Percentiles rank a stretch among this genome's conserved stretches.
Conservation (phyloP, 2,113 vertebrate genomes). For the Bubo scandiacus region DNA sequence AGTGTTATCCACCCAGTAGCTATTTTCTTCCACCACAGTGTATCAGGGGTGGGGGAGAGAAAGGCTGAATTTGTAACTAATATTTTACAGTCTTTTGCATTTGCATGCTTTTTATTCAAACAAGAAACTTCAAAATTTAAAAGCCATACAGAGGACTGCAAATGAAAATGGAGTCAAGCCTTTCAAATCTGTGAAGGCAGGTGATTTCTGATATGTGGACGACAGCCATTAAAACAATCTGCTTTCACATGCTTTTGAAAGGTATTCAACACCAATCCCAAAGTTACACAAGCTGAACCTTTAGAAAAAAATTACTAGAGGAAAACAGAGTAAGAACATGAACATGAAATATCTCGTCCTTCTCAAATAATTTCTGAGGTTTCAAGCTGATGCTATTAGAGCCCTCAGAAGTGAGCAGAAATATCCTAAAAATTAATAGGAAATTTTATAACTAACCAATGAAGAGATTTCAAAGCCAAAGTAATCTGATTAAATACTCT, state of each 20-base stretch:
- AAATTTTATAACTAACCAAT: not conserved
- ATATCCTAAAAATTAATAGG: slow-evolving; percentile 27
- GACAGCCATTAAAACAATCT: not conserved
- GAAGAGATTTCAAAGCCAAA: slow-evolving; percentile 10
- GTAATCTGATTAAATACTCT: slow-evolving; percentile 37
- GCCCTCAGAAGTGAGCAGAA: not conserved
- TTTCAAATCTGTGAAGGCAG: not conserved
- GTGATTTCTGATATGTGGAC: not conserved
- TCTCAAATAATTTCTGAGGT: not conserved
- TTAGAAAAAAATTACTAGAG: not conserved
- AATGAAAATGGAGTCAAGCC: not conserved
- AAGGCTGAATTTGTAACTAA: not conserved
- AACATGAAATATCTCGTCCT: not conserved
- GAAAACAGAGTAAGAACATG: not conserved
- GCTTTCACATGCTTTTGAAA: not conserved
- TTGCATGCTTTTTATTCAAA: not conserved
- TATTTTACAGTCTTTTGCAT: not conserved
- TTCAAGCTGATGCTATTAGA: slow-evolving; percentile 1
- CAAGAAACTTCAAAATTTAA: not conserved
- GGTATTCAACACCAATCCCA: not conserved
- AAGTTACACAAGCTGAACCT: not conserved
- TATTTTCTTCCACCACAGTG: not conserved
- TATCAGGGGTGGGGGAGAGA: fast-evolving
- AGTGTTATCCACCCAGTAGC: not conserved
- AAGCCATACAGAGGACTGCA: not conserved